Base-by-base conservation (phyloP, 2,113 vertebrate species). In the Macrotis lagotis region DNA sequence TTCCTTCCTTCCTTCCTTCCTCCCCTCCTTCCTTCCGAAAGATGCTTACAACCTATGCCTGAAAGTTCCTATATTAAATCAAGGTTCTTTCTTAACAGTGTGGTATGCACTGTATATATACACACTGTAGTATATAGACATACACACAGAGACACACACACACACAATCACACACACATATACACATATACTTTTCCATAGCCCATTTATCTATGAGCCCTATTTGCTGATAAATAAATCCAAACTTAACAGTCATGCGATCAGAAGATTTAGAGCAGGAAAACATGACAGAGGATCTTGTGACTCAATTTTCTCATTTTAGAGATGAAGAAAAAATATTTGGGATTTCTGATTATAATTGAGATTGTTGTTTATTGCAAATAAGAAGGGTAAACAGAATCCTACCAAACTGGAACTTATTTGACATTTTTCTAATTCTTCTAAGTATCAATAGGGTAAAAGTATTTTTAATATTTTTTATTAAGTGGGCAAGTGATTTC, bases 361-460 rank as follows among this genome's bases (percentile, higher is more conserved):
- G 51, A 8, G 50, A 88, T 92, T 52, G 44, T 90, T 90, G 49
- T 31, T 90, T 92, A 90, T 96, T 96, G 16, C 51, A 94, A 50
- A 89, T 14, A 51, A 93, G 93, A 44, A 90, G 26, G 93, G 50
- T 93, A 88, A 50, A 90, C 48, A 50, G 91, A 74, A 28, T 91
- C 44, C 66, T 91, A 48, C 48, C 24, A 89, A 90, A 2, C 50
- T 53, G 48, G 24, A 90, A 74, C 7, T 74, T 26, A 83, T 93
- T 89, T 48, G 92, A 8, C 47, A 28, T 3, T 90, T 55, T 92
- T 51, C 8, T 92, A 51, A 51, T 50, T 52, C 16, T 28, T 53
- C 28, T 26, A 37, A 51, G 51, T 25, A 90, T 44, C 11, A 53
- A 49, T 47, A n/a, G 14, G 44, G 22, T 44, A 91, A 25, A 88